These are phyloP conservation scores for Zosterops pallidus DNA, from an alignment of 2,113 vertebrate species.

Conservation along the genomic window DNA sequence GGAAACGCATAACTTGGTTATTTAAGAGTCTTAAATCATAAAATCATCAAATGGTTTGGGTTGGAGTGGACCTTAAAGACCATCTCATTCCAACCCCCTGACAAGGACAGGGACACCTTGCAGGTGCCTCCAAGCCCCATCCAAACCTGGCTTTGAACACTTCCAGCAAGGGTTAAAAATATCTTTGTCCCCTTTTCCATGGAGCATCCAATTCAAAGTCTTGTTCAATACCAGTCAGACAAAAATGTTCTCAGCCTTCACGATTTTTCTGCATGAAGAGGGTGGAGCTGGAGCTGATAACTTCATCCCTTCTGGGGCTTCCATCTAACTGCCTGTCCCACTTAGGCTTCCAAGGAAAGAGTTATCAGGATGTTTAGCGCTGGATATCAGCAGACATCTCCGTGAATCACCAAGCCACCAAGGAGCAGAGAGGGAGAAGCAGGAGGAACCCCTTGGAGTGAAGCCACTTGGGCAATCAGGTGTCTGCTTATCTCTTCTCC, in stretches of 20 bases:
- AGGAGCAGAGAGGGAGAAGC: neutral
- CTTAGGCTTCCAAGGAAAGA: neutral
- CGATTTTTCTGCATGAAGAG: accelerated
- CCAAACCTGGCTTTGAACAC: neutral
- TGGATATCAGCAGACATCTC: neutral
- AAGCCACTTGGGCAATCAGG: neutral
- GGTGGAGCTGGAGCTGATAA: neutral
- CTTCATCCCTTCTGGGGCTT: neutral
- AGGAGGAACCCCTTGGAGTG: neutral
- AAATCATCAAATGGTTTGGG: neutral
- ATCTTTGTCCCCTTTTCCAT: neutral
- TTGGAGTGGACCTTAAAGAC: neutral
- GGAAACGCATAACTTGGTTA: neutral
- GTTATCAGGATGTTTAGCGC: neutral
- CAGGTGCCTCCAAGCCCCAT: neutral
- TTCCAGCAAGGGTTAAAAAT: neutral
- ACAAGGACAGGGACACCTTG: neutral
- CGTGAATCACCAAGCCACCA: neutral
- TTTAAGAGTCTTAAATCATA: neutral
- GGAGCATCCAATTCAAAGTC: neutral
- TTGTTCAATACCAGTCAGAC: neutral
- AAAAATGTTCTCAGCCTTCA: neutral
- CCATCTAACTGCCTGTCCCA: neutral
- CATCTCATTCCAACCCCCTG: neutral
- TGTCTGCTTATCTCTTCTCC: neutral